phyloP scores from a whole-genome alignment of 1,140 invertebrate species.

The Drosophila sp. region DNA sequence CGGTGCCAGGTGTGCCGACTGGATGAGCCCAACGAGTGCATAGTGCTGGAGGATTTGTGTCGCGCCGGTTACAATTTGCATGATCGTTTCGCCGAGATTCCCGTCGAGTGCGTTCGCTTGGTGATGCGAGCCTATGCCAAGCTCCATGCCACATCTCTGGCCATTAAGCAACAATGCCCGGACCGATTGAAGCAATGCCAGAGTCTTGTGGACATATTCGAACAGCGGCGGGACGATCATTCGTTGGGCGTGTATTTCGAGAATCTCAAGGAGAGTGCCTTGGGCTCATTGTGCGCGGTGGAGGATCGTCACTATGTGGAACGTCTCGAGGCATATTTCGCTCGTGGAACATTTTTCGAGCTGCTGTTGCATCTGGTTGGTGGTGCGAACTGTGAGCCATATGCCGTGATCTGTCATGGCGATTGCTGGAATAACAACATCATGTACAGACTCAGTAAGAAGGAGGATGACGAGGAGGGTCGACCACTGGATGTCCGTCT shows the following conservation, averaged over 20 bases:
- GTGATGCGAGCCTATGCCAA: slow-evolving; percentile 84
- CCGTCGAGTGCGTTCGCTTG: slow-evolving; percentile 82
- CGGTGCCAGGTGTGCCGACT: slow-evolving; percentile 78
- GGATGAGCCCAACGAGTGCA: slow-evolving; percentile 82
- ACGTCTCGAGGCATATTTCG: slow-evolving; percentile 50
- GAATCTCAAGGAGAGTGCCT: slow-evolving; percentile 57
- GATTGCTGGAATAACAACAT: slow-evolving; percentile 86
- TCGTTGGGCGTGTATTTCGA: slow-evolving; percentile 60
- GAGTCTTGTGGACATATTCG: slow-evolving; percentile 71
- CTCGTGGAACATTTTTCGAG: slow-evolving; percentile 46
- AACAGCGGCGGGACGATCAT: slow-evolving; percentile 51
- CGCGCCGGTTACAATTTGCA: slow-evolving; percentile 82
- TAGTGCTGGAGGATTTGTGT: slow-evolving; percentile 85
- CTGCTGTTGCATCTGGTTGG: slow-evolving; percentile 41
- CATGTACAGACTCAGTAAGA: slow-evolving; percentile 82
- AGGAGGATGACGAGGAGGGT: slow-evolving; percentile 23
- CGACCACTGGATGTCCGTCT: slow-evolving; percentile 75
- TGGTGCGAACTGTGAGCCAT: slow-evolving; percentile 70
- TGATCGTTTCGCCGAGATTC: slow-evolving; percentile 83
- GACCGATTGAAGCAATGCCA: slow-evolving; percentile 58
- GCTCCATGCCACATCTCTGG: slow-evolving; percentile 85
- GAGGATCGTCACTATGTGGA: slow-evolving; percentile 26
- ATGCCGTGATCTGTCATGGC: slow-evolving; percentile 84
- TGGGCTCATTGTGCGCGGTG: slow-evolving; percentile 29
- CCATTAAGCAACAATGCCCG: slow-evolving; percentile 78